A percentile compares a stretch with the other conserved stretches of the same genome.
phyloP scores from a whole-genome alignment of 2,797 vertebrate species.

The Aplochiton taeniatus region DNA sequence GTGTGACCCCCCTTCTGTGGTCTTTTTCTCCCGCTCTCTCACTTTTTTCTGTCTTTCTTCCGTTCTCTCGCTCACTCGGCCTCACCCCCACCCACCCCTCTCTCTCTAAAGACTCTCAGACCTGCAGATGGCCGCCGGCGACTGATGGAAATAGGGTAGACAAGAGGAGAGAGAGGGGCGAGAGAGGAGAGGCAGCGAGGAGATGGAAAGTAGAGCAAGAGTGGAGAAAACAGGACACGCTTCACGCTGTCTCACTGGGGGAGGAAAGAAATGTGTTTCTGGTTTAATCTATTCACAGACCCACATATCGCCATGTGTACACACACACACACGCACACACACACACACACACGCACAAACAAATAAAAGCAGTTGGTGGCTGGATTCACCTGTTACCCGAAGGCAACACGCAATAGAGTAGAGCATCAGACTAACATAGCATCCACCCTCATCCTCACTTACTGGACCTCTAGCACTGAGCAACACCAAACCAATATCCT shows the following conservation, averaged over 20 bases:
- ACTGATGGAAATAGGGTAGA: background rate
- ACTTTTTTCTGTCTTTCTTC: background rate
- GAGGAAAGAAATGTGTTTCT: background rate
- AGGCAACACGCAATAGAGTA: no score
- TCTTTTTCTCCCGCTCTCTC: background rate
- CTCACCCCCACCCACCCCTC: background rate
- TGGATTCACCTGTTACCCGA: no score
- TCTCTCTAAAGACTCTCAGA: background rate
- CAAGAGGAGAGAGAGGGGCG: background rate
- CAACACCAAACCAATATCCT: no score
- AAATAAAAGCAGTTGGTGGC: no score
- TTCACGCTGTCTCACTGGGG: background rate
- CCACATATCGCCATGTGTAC: background rate
- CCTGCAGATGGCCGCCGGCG: background rate
- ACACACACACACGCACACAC: background rate
- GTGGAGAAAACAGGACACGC: background rate
- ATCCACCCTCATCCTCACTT: no score
- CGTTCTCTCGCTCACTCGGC: background rate
- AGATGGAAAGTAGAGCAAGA: background rate
- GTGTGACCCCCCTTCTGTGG: background rate
- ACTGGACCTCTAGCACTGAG: no score
- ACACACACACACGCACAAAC: no score
- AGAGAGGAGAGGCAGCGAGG: background rate
- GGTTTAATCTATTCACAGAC: conserved; percentile 3
- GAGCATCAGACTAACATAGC: no score